A percentile compares a stretch with the other conserved stretches of the same genome.
Conservation (phyloP, 2,113 vertebrate genomes). For the Elephas maximus region DNA sequence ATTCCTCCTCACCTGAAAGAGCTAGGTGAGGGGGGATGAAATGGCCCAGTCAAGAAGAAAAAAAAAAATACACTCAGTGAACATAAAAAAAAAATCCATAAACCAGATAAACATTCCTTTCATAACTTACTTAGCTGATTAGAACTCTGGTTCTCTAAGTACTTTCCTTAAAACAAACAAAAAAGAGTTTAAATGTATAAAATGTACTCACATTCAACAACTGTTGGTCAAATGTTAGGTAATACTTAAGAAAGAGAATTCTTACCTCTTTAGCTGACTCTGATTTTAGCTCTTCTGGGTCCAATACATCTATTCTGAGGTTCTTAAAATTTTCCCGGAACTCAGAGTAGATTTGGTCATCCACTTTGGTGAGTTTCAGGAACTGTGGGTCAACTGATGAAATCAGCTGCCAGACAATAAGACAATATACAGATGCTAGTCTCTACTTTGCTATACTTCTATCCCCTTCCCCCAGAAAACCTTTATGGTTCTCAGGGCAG, state of each 20-base stretch:
- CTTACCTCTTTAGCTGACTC: slow-evolving; percentile 93
- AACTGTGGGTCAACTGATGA: slow-evolving; percentile 96
- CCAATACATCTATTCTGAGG: slow-evolving; percentile 90
- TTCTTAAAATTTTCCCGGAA: slow-evolving; percentile 92
- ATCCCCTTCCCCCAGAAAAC: neutral
- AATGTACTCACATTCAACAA: slow-evolving; percentile 20
- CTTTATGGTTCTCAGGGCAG: slow-evolving; percentile 16
- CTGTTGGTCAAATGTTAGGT: neutral
- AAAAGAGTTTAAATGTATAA: slow-evolving; percentile 11
- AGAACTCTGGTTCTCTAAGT: slow-evolving; percentile 17
- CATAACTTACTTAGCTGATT: slow-evolving; percentile 29
- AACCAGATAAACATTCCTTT: slow-evolving; percentile 43
- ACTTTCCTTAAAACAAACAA: slow-evolving; percentile 45
- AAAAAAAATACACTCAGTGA: neutral
- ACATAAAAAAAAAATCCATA: slow-evolving; percentile 8
- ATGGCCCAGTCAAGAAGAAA: neutral
- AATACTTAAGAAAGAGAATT: slow-evolving; percentile 49
- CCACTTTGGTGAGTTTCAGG: slow-evolving; percentile 94
- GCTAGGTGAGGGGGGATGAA: neutral
- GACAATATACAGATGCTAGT: slow-evolving; percentile 50
- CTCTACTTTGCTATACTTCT: slow-evolving; percentile 26
- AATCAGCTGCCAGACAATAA: slow-evolving; percentile 91
- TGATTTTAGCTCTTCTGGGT: slow-evolving; percentile 88
- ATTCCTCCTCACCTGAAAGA: slow-evolving; percentile 24
- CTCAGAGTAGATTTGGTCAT: slow-evolving; percentile 89